Base-by-base conservation (phyloP, 2,113 vertebrate species). In the Calcarius ornatus region DNA sequence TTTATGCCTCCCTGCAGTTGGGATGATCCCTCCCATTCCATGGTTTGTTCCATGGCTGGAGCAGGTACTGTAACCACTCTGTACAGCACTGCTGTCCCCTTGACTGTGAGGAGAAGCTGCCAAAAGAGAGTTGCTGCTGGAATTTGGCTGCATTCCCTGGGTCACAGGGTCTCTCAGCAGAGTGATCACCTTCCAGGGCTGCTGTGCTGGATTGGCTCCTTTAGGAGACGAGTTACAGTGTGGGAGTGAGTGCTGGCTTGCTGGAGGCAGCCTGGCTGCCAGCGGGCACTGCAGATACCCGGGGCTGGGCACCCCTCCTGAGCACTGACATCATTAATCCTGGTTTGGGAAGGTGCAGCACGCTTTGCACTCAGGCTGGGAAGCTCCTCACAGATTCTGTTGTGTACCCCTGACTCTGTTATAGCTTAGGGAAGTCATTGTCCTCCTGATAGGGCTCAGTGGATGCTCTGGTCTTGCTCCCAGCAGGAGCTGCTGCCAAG, bases 361-460 rank as follows among this genome's bases (percentile, higher is more conserved):
- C 0, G 0, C 38, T 71, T 71, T 48, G 43, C 3, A 2, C 24
- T 83, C 37, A 10, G 21, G 53, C 40, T 33, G 53, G 1, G 53
- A 18, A 2, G 12, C 79, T 82, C 78, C 70, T 68, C 45, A 15
- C 10, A 21, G 24, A 5, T 76, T 30, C 9, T 56, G 21, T 45
- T 88, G n/a, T 23, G 27, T 88, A 37, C 10, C 4, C 6, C 1
- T 61, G 53, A 15, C 59, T 64, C 35, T n/a, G 12, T 40, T 76
- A 42, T 38, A 81, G 56, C 17, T n/a, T 59, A 9, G 2, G n/a
- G 15, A 59, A 63, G n/a, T 54, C 23, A 2, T 22, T 15, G 16
- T 60, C 27, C 21, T 69, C 1, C 2, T 30, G 20, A 6, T 1
- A 1, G 21, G 59, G 33, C 28, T 84, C 51, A 13, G 31, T 28